Conservation (phyloP, 2,888 invertebrate genomes). For the Drosophila engyochracea region DNA sequence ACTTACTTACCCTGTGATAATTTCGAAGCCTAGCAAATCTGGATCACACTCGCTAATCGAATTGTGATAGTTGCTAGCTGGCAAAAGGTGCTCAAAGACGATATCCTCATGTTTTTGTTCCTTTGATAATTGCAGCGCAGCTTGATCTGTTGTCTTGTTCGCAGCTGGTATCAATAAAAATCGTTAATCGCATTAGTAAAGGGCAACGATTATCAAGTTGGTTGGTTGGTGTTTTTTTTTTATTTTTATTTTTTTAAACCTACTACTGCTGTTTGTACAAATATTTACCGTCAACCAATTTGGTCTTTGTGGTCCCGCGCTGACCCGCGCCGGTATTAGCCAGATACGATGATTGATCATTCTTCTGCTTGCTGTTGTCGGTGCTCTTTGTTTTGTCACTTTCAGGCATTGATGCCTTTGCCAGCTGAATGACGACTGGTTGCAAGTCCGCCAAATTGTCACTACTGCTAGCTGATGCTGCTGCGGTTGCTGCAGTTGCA, state of each 20-base stretch:
- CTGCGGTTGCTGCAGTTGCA: constrained; percentile 24
- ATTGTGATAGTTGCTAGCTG: constrained; percentile 54
- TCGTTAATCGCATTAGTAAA: constrained; percentile 49
- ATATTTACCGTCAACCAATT: constrained; percentile 64
- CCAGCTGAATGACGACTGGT: constrained; percentile 47
- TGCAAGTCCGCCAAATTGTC: constrained; percentile 75
- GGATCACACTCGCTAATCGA: constrained; percentile 91
- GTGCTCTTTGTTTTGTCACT: constrained; percentile 83
- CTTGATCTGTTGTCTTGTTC: constrained; percentile 42
- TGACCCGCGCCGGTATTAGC: constrained; percentile 43
- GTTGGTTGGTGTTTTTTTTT: background rate
- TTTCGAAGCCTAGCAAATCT: constrained; percentile 95
- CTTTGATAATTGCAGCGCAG: constrained; percentile 33
- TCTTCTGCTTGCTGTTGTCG: constrained; percentile 52
- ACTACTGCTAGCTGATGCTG: constrained; percentile 52
- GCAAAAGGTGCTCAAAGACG: constrained; percentile 35
- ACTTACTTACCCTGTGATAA: constrained; percentile 91
- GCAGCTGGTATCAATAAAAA: constrained; percentile 54
- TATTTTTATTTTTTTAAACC: background rate
- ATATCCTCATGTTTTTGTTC: constrained; percentile 33
- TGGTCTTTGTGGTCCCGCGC: constrained; percentile 40
- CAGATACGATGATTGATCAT: constrained; percentile 67
- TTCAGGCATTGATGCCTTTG: constrained; percentile 41
- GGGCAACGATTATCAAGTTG: constrained; percentile 26
- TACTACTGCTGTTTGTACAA: constrained; percentile 28